Base-by-base conservation (phyloP, 2,888 invertebrate genomes). In the Lysandra coridon region DNA sequence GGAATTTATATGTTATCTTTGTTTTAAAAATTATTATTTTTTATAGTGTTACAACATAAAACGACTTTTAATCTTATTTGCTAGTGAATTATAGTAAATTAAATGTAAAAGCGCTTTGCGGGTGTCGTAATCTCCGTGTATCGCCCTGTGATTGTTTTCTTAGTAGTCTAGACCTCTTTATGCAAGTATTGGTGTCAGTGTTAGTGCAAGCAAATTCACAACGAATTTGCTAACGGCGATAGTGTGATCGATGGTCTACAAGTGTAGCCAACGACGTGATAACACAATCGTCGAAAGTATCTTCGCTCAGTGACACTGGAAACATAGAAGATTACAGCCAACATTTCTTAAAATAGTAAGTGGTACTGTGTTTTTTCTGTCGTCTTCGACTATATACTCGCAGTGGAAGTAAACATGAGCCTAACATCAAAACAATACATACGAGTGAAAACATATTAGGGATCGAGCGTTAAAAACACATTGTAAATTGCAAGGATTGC, bases 301-400 rank as follows among this genome's bases (percentile, higher is more conserved):
- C 87, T 84, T 86, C 88, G 90, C 88, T 86, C 91, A 91, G 91
- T 93, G 91, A 89, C 88, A 85, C 90, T 92, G 91, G 87, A 92
- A 91, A 91, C 83, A 82, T 83, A 90, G 92, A 86, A 89, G 86
- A 91, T 92, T 89, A 92, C 90, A 90, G 91, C 92, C 92, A 93
- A 90, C 92, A 92, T 91, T 91, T 89, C 88, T 91, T 88, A 91
- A 92, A 94, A 94, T 94, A 94, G 94, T 94, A 92, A 94, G 94
- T 93, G 44, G 73, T 88, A 82, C 85, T 53, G 73, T 79, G 17
- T 64, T 23, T 37, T 78, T 60, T 37, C 4, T 78, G 14, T 73
- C 7, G 23, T 74, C 10, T 33, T 14, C 17, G 6, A 30, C 30
- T 10, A 37, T 33, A 69, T 33, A 69, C 69, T 69, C 69, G 14